These are phyloP conservation scores for Chrysemys picta DNA, from an alignment of 2,113 vertebrate genomes.

Conservation along the genomic window DNA sequence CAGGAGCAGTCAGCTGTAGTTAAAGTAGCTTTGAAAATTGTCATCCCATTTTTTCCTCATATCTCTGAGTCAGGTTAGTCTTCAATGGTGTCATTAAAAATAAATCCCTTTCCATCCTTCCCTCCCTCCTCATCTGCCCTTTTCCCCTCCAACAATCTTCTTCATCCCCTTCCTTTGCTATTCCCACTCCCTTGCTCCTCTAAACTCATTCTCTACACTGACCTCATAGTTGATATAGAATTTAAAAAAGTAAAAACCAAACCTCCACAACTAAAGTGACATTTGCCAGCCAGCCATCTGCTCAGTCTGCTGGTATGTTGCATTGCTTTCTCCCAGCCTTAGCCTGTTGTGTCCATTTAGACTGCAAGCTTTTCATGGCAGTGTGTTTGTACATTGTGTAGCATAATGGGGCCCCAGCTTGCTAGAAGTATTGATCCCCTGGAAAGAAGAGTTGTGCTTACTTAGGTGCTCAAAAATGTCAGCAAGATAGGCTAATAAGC, in stretches of 20 bases:
- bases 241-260: background rate
- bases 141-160: background rate
- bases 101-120: background rate
- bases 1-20: background rate
- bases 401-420: background rate
- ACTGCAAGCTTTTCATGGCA: slow-evolving; percentile 8
- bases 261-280: slow-evolving; percentile 23
- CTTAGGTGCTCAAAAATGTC: background rate
- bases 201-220: background rate
- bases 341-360: background rate
- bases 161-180: background rate
- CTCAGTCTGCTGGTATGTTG: slow-evolving; percentile 32
- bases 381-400: background rate
- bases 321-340: background rate
- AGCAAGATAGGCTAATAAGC: background rate
- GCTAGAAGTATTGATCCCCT: background rate
- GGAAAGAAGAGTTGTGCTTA: background rate
- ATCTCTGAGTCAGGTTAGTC: background rate
- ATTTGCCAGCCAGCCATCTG: slow-evolving; percentile 29
- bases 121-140: background rate
- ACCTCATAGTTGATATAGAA: background rate
- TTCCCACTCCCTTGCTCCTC: background rate
- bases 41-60: too few species aligned
- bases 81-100: background rate
- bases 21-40: background rate